phyloP scores from a whole-genome alignment of 92 coral and sea anemone genomes.

The Isaurus tuberculatus region DNA sequence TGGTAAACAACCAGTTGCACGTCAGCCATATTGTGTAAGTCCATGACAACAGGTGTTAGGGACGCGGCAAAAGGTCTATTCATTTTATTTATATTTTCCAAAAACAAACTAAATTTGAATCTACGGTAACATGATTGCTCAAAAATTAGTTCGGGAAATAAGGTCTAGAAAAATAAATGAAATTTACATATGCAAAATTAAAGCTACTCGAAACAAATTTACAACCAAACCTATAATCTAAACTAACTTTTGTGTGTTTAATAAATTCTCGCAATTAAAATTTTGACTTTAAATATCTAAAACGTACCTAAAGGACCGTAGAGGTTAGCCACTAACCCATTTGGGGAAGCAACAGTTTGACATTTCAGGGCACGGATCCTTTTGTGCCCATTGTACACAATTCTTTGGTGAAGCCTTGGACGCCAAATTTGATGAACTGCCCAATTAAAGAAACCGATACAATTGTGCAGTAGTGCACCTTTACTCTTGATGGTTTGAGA shows the following conservation, averaged over 20 bases:
- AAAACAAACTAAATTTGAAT: not conserved
- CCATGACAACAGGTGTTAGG: not conserved
- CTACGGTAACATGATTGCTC: not conserved
- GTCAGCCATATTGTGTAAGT: not conserved
- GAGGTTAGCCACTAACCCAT: constrained; percentile 1
- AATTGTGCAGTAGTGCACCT: not conserved
- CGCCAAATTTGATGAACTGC: not conserved
- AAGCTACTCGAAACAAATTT: not conserved
- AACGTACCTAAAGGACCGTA: constrained; percentile 16
- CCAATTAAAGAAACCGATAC: not conserved
- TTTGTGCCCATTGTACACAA: constrained; percentile 4
- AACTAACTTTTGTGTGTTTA: not conserved
- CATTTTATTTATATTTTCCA: not conserved
- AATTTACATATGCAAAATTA: not conserved
- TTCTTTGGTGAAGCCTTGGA: not conserved
- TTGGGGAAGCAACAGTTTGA: not conserved
- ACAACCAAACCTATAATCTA: too few species aligned
- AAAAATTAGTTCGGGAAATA: too few species aligned
- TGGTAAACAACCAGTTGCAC: not conserved
- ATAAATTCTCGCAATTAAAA: not conserved
- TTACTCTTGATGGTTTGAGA: not conserved
- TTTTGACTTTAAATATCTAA: too few species aligned
- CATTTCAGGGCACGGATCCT: not conserved
- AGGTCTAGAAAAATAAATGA: not conserved
- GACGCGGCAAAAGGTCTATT: not conserved